These are phyloP conservation scores for Panonychus citri DNA, from an alignment of 1,140 invertebrate genomes.

Conservation along the genomic window DNA sequence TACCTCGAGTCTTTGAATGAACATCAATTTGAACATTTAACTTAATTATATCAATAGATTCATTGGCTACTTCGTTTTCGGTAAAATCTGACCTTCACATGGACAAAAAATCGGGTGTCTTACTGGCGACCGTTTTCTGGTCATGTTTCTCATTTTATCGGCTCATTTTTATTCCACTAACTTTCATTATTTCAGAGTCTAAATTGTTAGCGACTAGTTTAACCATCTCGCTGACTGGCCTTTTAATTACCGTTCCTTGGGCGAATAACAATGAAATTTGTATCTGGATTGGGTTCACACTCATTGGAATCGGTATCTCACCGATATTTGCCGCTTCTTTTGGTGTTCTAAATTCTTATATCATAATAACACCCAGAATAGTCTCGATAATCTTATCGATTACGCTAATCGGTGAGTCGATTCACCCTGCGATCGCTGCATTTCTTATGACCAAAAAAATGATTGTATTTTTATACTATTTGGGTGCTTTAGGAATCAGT, in stretches of 20 bases:
- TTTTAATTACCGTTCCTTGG: neutral
- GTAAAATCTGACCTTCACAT: neutral
- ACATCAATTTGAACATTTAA: neutral
- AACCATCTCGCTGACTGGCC: neutral
- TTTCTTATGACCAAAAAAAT: neutral
- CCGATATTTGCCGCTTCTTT: neutral
- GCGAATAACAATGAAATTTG: neutral
- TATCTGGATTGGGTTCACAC: neutral
- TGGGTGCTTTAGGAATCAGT: too few species aligned
- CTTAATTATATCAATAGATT: neutral
- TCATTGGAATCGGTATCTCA: neutral
- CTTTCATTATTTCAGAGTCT: neutral
- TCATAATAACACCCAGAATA: neutral
- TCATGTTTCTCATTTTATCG: neutral
- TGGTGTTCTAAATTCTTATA: neutral
- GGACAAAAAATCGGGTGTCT: neutral
- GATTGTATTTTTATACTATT: neutral
- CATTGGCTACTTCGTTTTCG: neutral
- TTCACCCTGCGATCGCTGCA: neutral
- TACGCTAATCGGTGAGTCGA: neutral
- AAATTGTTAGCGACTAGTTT: neutral
- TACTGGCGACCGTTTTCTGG: neutral
- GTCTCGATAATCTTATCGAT: neutral
- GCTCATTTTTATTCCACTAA: neutral
- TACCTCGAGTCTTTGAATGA: neutral